A percentile compares a stretch with the other conserved stretches of the same genome.
phyloP scores from a whole-genome alignment of 2,113 vertebrate species.

The Pseudopipra pipra region DNA sequence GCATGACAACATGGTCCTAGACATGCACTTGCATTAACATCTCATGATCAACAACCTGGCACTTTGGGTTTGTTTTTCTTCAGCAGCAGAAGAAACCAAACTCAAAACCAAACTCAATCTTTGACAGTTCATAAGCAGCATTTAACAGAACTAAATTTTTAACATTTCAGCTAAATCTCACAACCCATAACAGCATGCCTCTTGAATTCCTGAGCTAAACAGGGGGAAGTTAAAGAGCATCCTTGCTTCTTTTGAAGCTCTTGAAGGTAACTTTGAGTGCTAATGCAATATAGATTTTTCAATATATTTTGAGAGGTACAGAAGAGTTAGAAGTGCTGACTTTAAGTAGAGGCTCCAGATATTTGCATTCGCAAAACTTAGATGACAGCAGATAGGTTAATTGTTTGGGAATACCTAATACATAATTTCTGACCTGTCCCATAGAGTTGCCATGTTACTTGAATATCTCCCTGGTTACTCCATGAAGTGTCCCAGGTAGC shows the following conservation, averaged over 20 bases:
- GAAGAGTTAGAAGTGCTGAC: not conserved
- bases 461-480: not conserved
- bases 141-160: not conserved
- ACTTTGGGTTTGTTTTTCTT: constrained; percentile 8
- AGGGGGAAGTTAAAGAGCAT: not conserved
- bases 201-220: not conserved
- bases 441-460: not conserved
- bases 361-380: not conserved
- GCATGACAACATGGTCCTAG: not conserved
- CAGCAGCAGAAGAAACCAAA: not conserved
- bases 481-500: not conserved
- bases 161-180: not conserved
- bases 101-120: not conserved
- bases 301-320: not conserved
- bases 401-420: not conserved
- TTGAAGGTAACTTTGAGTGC: not conserved
- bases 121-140: not conserved
- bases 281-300: not conserved
- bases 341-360: not conserved
- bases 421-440: not conserved
- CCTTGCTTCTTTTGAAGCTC: not conserved
- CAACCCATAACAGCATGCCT: not conserved
- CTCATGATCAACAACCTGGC: not conserved
- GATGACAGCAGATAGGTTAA: not conserved
- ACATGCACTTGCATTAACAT: not conserved